These are phyloP conservation scores for Agrochola lychnidis DNA, from an alignment of 2,888 invertebrate genomes.

Conservation along the genomic window DNA sequence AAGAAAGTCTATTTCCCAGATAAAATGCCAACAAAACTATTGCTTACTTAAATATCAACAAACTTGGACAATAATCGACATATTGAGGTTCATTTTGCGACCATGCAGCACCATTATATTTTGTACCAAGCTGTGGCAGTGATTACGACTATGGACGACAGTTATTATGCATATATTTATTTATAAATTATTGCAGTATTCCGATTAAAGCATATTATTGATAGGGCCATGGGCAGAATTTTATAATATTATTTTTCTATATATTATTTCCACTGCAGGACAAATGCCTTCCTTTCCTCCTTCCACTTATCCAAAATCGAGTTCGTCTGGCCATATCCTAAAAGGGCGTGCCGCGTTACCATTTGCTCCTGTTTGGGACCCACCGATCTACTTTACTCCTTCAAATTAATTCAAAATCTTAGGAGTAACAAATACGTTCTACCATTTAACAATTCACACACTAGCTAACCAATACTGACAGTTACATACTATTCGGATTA, in stretches of 20 bases:
- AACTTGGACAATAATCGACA: constrained; percentile 32
- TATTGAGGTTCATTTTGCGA: constrained; percentile 65
- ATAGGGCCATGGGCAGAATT: constrained; percentile 20
- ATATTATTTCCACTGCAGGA: no score
- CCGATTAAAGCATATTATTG: constrained; percentile 55
- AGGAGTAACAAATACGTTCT: constrained; percentile 9
- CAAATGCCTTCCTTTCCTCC: no score
- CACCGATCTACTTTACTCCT: not conserved
- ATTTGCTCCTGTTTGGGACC: no score
- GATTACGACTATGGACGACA: constrained; percentile 66
- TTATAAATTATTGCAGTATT: constrained; percentile 66
- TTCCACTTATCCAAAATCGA: no score
- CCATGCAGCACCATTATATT: constrained; percentile 78
- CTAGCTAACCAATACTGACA: not conserved
- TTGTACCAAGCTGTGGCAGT: constrained; percentile 84
- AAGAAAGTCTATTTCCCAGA: constrained; percentile 18
- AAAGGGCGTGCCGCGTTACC: no score
- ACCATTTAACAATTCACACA: not conserved
- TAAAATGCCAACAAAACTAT: constrained; percentile 36
- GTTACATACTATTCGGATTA: not conserved
- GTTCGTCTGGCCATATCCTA: no score
- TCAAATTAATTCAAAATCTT: constrained; percentile 1
- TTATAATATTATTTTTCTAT: not conserved
- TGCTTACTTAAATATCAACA: constrained; percentile 39
- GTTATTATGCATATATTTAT: constrained; percentile 69